Conservation (phyloP, 2,113 vertebrate genomes). For the Xiphophorus couchianus region DNA sequence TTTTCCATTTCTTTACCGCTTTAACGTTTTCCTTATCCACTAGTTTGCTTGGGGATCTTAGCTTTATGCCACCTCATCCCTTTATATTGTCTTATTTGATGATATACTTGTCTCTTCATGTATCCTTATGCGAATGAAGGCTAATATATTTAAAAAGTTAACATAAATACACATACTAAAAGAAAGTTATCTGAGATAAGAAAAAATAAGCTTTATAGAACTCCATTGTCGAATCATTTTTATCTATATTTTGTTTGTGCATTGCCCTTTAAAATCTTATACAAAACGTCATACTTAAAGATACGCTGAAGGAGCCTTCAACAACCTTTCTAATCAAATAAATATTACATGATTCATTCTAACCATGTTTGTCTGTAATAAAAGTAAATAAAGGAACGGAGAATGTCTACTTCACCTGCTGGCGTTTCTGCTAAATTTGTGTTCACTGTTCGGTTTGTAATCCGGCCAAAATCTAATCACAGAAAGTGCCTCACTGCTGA, state of each 20-base stretch:
- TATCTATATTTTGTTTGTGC: too few species aligned
- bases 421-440: neutral
- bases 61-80: neutral
- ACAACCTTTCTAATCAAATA: neutral
- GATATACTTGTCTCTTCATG: neutral
- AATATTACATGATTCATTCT: neutral
- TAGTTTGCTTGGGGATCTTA: neutral
- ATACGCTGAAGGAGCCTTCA: neutral
- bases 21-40: neutral
- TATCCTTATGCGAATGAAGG: neutral
- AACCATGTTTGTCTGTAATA: neutral
- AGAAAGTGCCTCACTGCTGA: neutral
- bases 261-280: neutral
- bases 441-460: neutral
- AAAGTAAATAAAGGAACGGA: neutral
- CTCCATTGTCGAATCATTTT: too few species aligned
- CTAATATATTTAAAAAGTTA: neutral
- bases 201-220: too few species aligned
- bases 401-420: neutral
- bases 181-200: neutral
- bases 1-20: conserved; percentile 19
- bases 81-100: neutral
- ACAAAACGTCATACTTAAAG: neutral
- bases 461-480: neutral
- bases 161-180: neutral